A percentile compares a stretch with the other conserved stretches of the same genome.
phyloP scores from a whole-genome alignment of 2,888 invertebrate genomes.

The Notocelia uddmanniana region DNA sequence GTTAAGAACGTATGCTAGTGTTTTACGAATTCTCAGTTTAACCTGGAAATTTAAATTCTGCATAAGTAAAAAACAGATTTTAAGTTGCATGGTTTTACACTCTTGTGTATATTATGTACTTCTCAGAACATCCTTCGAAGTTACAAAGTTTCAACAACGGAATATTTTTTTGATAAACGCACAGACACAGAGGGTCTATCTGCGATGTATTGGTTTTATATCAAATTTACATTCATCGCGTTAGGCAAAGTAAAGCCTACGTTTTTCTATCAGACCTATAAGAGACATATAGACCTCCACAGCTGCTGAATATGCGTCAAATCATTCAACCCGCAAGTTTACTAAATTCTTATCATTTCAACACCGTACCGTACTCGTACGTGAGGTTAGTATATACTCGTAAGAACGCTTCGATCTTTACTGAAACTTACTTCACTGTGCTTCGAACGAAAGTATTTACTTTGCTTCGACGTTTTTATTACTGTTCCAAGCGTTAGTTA shows the following conservation, averaged over 20 bases:
- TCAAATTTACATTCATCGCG: too few relatives aligned
- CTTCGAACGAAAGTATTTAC: slow-evolving; percentile 27
- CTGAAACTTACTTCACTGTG: slow-evolving; percentile 28
- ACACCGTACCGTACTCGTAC: neutral
- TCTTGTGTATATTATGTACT: too few relatives aligned
- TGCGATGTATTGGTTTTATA: too few relatives aligned
- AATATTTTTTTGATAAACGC: too few relatives aligned
- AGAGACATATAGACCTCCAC: neutral
- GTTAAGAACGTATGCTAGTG: neutral
- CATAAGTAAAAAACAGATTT: neutral
- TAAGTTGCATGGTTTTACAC: neutral
- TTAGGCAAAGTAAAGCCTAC: too few relatives aligned
- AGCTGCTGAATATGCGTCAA: neutral
- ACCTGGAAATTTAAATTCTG: neutral
- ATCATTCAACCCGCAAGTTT: neutral
- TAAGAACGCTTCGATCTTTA: neutral
- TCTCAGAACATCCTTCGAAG: too few relatives aligned
- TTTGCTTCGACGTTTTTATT: slow-evolving; percentile 40
- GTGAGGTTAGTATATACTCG: neutral
- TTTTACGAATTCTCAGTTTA: neutral
- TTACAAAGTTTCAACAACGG: too few relatives aligned
- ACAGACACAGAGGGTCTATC: too few relatives aligned
- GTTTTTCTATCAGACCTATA: too few relatives aligned
- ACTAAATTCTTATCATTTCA: neutral
- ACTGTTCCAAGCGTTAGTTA: slow-evolving; percentile 23